Conservation (phyloP, 2,888 invertebrate genomes). For the Euplexia lucipara region DNA sequence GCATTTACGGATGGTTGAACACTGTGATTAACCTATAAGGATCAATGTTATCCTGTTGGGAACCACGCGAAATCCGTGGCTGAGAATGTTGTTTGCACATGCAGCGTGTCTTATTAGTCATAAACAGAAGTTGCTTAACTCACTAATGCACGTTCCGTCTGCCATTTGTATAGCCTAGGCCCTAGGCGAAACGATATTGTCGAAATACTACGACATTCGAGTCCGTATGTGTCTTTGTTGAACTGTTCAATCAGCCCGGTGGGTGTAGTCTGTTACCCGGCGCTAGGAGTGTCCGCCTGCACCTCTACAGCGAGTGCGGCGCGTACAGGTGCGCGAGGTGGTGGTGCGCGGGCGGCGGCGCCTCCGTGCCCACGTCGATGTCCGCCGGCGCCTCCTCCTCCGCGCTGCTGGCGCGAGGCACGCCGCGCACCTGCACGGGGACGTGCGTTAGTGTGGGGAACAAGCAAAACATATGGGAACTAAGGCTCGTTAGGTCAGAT, state of each 20-base stretch:
- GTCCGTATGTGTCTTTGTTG: not conserved
- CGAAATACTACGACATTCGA: too few relatives aligned
- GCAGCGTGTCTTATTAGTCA: too few relatives aligned
- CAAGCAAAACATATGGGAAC: too few relatives aligned
- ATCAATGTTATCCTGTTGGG: too few relatives aligned
- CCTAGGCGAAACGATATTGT: too few relatives aligned
- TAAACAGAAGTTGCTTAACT: not conserved
- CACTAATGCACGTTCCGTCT: not conserved
- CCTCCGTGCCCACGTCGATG: constrained; percentile 89
- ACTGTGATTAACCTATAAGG: too few relatives aligned
- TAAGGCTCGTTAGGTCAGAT: too few relatives aligned
- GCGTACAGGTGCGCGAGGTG: constrained; percentile 64
- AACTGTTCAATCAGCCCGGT: too few relatives aligned
- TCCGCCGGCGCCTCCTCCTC: constrained; percentile 86
- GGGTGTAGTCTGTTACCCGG: not conserved
- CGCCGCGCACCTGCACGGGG: constrained; percentile 79
- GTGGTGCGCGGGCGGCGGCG: constrained; percentile 76
- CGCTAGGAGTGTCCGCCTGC: not conserved
- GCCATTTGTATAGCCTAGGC: not conserved
- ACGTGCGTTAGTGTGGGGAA: too few relatives aligned
- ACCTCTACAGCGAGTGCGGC: constrained; percentile 28
- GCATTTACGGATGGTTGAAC: too few relatives aligned
- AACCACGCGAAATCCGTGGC: too few relatives aligned
- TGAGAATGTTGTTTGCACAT: not conserved
- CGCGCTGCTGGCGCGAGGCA: constrained; percentile 69